Evolutionary conservation across 2,888 invertebrate species (phyloP).

Genomic region (Saturnia japonica): DNA sequence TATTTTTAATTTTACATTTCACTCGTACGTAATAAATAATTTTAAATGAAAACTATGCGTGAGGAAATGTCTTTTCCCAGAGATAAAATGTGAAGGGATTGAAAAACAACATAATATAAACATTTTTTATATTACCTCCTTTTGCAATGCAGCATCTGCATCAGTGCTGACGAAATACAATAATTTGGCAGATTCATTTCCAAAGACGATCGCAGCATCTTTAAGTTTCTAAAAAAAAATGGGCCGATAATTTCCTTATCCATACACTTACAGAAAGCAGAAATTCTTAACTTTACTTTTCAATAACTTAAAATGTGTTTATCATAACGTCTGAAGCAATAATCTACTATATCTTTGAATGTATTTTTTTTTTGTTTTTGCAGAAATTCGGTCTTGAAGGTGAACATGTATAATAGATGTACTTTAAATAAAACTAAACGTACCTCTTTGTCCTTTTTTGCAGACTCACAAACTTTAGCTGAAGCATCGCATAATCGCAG

Average conservation of each 20-base stretch:
- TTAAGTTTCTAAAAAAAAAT: constrained; percentile 48
- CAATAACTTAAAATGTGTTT: no score
- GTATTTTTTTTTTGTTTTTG: no score
- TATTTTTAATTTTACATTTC: no score
- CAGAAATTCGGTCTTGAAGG: no score
- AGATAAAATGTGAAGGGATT: neutral
- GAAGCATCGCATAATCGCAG: constrained; percentile 45
- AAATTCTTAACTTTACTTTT: neutral
- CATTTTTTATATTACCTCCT: constrained; percentile 41
- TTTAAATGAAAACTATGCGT: no score
- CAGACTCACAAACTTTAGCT: constrained; percentile 43
- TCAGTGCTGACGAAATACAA: constrained; percentile 52
- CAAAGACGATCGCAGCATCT: constrained; percentile 52
- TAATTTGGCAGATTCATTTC: constrained; percentile 50
- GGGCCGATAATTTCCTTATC: neutral
- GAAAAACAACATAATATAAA: neutral
- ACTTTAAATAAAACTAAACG: neutral
- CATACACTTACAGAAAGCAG: neutral
- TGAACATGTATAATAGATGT: no score
- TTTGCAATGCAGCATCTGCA: constrained; percentile 52
- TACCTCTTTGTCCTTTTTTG: constrained; percentile 48
- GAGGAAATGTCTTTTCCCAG: no score
- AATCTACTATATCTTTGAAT: no score
- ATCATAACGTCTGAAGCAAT: no score
- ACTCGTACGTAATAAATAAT: no score